These are phyloP conservation scores for Salmo trutta DNA, from an alignment of 2,797 vertebrate species.

Conservation along the genomic window DNA sequence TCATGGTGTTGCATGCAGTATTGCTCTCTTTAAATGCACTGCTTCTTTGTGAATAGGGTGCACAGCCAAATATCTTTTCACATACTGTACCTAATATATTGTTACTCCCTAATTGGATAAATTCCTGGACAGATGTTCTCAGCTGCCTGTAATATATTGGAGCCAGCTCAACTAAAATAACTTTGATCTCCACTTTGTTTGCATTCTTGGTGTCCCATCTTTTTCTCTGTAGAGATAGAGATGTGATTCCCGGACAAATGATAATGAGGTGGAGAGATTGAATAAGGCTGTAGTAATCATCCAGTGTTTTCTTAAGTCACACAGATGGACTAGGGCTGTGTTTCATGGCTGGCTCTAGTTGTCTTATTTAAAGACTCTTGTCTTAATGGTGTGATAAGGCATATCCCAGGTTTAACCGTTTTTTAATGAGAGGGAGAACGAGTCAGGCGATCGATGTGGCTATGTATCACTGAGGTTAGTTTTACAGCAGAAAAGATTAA, in stretches of 20 bases:
- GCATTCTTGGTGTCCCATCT: slow-evolving; percentile 39
- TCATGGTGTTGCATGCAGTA: slow-evolving; percentile 52
- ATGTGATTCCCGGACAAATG: background rate
- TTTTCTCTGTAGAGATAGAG: slow-evolving; percentile 45
- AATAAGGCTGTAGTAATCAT: slow-evolving; percentile 46
- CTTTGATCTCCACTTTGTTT: slow-evolving; percentile 60
- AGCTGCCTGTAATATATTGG: slow-evolving; percentile 48
- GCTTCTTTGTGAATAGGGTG: slow-evolving; percentile 27
- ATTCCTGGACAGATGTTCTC: slow-evolving; percentile 41
- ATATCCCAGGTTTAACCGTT: slow-evolving; percentile 34
- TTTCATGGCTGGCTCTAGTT: slow-evolving; percentile 25
- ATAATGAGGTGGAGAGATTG: slow-evolving; percentile 20
- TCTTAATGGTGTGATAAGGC: slow-evolving; percentile 46
- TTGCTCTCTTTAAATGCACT: slow-evolving; percentile 30
- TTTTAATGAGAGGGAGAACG: slow-evolving; percentile 8
- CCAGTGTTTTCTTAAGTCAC: slow-evolving; percentile 23
- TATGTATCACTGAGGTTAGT: background rate
- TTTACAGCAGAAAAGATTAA: background rate
- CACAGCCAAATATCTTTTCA: slow-evolving; percentile 54
- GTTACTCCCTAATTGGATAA: slow-evolving; percentile 52
- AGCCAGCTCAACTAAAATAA: slow-evolving; percentile 37
- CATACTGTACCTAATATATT: slow-evolving; percentile 60
- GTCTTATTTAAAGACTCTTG: slow-evolving; percentile 51
- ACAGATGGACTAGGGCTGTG: slow-evolving; percentile 7
- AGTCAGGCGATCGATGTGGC: background rate